phyloP scores from a whole-genome alignment of 2,888 invertebrate species.

The Orchestes rusci region DNA sequence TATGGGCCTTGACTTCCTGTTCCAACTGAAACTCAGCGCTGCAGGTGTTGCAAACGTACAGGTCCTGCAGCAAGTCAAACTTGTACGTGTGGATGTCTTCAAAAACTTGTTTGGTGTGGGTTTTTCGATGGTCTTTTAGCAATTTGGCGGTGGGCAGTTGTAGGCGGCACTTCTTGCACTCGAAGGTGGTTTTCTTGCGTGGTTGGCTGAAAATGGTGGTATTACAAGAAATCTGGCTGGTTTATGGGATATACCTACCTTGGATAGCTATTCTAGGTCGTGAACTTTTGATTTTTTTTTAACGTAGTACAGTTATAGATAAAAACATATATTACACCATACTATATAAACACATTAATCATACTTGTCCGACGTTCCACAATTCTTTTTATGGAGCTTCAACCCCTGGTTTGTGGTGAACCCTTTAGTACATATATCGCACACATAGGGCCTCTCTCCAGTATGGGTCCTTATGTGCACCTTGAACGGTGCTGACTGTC shows the following conservation, averaged over 20 bases:
- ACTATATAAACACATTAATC: too few species aligned
- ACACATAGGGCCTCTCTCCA: slow-evolving; percentile 37
- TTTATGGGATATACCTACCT: too few species aligned
- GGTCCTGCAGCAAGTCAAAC: slow-evolving; percentile 31
- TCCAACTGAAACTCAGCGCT: slow-evolving; percentile 31
- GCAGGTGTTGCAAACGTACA: slow-evolving; percentile 34
- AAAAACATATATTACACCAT: too few species aligned
- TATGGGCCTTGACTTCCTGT: slow-evolving; percentile 31
- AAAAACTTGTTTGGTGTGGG: slow-evolving; percentile 37
- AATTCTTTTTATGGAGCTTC: slow-evolving; percentile 34
- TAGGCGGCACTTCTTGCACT: slow-evolving; percentile 34
- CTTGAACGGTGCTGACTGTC: slow-evolving; percentile 34
- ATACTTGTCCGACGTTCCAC: too few species aligned
- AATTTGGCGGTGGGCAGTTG: slow-evolving; percentile 29
- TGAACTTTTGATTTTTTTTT: neutral
- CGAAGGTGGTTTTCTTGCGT: slow-evolving; percentile 26
- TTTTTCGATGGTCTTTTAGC: slow-evolving; percentile 32
- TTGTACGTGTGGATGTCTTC: slow-evolving; percentile 29
- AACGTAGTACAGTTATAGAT: too few species aligned
- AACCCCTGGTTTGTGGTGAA: slow-evolving; percentile 34
- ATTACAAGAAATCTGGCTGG: neutral
- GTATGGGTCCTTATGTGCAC: slow-evolving; percentile 38
- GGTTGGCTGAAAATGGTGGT: neutral
- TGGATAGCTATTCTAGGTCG: too few species aligned
- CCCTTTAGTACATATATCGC: slow-evolving; percentile 34